Evolutionary conservation across 2,113 vertebrate species (phyloP).

Genomic region (Platysternon megacephalum): DNA sequence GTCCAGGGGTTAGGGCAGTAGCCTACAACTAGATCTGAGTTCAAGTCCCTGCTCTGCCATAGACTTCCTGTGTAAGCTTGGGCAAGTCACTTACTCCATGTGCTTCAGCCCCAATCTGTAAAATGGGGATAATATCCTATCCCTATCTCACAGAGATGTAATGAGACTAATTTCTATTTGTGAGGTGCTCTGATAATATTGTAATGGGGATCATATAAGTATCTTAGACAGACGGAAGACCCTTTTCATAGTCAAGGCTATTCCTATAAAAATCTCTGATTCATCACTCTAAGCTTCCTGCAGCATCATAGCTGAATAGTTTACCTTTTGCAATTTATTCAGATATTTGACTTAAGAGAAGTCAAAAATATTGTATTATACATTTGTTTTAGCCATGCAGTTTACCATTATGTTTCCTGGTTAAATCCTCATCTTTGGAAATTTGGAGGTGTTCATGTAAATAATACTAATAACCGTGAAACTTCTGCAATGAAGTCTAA

Average conservation of each 20-base stretch:
- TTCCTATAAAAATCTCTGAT: not conserved
- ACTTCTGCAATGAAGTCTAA: not conserved
- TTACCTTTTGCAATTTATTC: not conserved
- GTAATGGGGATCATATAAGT: not conserved
- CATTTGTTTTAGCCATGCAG: not conserved
- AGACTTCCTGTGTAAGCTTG: not conserved
- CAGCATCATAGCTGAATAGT: not conserved
- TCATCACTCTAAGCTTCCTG: not conserved
- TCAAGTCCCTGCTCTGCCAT: not conserved
- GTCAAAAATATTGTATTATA: accelerated
- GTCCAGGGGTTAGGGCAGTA: accelerated
- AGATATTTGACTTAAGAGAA: not conserved
- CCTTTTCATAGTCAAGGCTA: not conserved
- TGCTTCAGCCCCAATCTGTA: not conserved
- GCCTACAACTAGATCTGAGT: not conserved
- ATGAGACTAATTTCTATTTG: not conserved
- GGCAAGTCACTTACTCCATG: not conserved
- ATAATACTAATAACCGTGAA: not conserved
- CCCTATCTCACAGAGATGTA: not conserved
- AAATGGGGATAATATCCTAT: not conserved
- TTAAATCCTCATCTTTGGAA: not conserved
- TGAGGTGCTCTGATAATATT: not conserved
- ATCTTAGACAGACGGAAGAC: not conserved
- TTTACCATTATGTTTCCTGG: not conserved
- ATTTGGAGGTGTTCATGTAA: not conserved